Base-by-base conservation (phyloP, 2,797 vertebrate genomes). In the Scomberomorus guttatus region DNA sequence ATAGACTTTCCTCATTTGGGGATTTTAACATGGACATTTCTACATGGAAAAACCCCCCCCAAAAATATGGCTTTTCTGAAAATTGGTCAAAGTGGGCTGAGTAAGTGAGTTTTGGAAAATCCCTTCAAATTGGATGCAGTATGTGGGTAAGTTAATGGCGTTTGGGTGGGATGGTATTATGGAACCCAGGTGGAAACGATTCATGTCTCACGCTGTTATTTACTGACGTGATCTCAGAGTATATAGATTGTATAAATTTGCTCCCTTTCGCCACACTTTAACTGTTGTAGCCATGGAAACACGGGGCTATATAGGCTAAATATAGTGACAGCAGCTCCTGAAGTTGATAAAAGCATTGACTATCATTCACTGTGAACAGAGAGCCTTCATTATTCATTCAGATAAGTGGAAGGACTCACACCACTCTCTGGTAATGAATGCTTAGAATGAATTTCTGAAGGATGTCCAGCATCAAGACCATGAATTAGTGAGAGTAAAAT, bases 281-380 rank as follows among this genome's bases (percentile, higher is more conserved):
- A 83, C 63, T 71, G 61, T 48, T 17, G 92, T 94, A 90, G 68
- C 88, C 91, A 94, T 94, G 92, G 91, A 92, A 92, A 95, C 92
- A 79, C 80, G 67, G 67, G 88, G 74, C 84, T 90, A 82, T 92
- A 88, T 85, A 89, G 70, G 85, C 87, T 91, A 92, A 92, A 91
- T 90, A 89, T 92, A 93, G 86, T 84, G 79, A 77, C 78, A 82
- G 90, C 74, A 70, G 87, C 80, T 89, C 81, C 82, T 85, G 87
- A 93, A 93, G 78, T 87, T 92, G 86, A 89, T 91, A 76, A 90
- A 91, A 86, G 78, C 81, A 63, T 51, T 44, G 75, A 62, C 73
- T 77, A 74, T 75, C 79, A 68, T 68, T 88, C 80, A 83, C n/a
- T 69, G 20, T 3, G 76, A 86, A 64, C 66, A 74, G 55, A 84